These are phyloP conservation scores for Melanerpes formicivorus DNA, from an alignment of 2,113 vertebrate species.

Conservation along the genomic window DNA sequence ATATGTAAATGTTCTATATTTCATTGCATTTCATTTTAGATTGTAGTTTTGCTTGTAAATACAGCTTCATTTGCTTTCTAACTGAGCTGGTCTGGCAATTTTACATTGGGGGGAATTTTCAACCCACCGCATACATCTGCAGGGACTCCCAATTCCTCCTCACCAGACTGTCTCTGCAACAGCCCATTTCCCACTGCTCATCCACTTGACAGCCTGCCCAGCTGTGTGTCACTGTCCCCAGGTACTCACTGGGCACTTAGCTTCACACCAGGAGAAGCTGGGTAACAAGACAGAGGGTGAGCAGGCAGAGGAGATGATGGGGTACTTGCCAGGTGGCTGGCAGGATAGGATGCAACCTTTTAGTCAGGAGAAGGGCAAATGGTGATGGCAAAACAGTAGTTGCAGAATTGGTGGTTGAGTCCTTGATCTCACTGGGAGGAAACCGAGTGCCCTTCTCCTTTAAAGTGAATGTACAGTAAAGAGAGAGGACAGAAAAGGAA, in stretches of 20 bases:
- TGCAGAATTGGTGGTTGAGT: not conserved
- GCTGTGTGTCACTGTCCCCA: not conserved
- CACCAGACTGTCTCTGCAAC: not conserved
- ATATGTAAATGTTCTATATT: too few species aligned
- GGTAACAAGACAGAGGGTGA: not conserved
- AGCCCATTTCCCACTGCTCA: not conserved
- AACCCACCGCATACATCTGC: not conserved
- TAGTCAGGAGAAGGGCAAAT: not conserved
- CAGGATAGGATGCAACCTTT: not conserved
- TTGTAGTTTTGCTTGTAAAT: too few species aligned
- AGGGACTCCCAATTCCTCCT: not conserved
- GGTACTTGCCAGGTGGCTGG: not conserved
- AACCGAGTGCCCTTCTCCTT: constrained; percentile 23
- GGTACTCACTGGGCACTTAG: not conserved
- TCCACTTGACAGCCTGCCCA: not conserved
- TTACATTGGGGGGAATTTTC: too few species aligned
- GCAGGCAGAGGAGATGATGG: not conserved
- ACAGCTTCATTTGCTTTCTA: too few species aligned
- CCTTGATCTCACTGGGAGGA: not conserved
- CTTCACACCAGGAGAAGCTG: not conserved
- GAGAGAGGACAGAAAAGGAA: constrained; percentile 64
- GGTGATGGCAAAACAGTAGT: not conserved
- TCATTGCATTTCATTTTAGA: too few species aligned
- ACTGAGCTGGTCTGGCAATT: too few species aligned
- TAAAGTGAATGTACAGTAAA: constrained; percentile 54